phyloP scores from a whole-genome alignment of 2,797 vertebrate species.

The Clarias laeviceps region DNA sequence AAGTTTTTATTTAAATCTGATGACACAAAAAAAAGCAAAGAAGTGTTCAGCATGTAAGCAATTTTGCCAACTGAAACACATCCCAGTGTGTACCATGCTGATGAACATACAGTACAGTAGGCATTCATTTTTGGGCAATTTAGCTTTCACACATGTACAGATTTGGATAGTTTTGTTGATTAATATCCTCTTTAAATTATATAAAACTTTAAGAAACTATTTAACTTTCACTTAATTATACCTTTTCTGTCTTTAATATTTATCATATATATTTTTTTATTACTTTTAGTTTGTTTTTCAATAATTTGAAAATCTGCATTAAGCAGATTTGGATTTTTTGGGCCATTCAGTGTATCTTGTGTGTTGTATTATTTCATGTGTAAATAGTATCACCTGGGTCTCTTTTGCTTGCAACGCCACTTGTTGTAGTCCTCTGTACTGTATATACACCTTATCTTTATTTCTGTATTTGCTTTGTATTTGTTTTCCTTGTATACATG shows the following conservation, averaged over 20 bases:
- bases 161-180: neutral
- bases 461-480: neutral
- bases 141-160: neutral
- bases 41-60: slow-evolving; percentile 16
- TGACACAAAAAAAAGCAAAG: neutral
- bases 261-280: no score
- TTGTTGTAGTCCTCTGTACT: neutral
- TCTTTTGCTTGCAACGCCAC: neutral
- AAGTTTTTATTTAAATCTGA: slow-evolving; percentile 3
- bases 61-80: slow-evolving; percentile 2
- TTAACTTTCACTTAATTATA: neutral
- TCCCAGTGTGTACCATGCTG: neutral
- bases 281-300: neutral
- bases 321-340: no score
- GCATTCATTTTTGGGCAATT: neutral
- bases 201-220: neutral
- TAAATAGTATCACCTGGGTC: neutral
- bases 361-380: neutral
- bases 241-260: neutral
- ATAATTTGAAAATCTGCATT: no score
- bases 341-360: neutral
- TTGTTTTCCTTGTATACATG: neutral
- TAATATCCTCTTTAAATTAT: neutral
- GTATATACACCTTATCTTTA: neutral
- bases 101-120: neutral